phyloP scores from a whole-genome alignment of 2,888 invertebrate genomes.

The Mythimna lalbum region DNA sequence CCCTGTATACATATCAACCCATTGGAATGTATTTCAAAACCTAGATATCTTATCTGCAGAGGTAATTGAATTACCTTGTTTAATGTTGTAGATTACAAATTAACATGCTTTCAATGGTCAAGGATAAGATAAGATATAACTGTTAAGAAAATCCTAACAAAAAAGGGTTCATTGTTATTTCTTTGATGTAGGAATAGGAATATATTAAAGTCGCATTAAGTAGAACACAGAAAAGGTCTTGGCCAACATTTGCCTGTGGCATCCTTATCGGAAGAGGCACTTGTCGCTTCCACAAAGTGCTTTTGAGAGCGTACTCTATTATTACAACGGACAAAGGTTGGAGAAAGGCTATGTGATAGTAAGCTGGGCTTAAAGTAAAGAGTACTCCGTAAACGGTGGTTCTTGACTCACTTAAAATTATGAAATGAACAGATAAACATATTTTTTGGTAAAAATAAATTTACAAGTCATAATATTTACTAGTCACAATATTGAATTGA shows the following conservation, averaged over 20 bases:
- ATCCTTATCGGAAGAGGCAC: slow-evolving; percentile 74
- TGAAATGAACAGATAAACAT: slow-evolving; percentile 2
- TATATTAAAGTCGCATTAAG: slow-evolving; percentile 3
- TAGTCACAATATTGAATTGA: too few relatives aligned
- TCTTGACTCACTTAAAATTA: slow-evolving; percentile 22
- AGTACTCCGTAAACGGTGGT: slow-evolving; percentile 14
- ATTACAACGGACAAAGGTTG: slow-evolving; percentile 76
- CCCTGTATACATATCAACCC: neutral
- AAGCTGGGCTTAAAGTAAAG: slow-evolving; percentile 16
- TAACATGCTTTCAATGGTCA: slow-evolving; percentile 45
- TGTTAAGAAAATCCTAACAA: slow-evolving; percentile 10
- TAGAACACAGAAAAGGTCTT: slow-evolving; percentile 28
- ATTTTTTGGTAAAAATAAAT: too few relatives aligned
- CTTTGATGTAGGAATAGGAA: neutral
- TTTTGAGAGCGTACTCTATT: slow-evolving; percentile 73
- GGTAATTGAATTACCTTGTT: slow-evolving; percentile 33
- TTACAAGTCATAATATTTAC: too few relatives aligned
- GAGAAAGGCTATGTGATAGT: slow-evolving; percentile 35
- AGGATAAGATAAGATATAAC: slow-evolving; percentile 37
- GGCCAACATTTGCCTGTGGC: slow-evolving; percentile 45
- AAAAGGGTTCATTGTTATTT: slow-evolving; percentile 9
- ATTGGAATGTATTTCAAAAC: slow-evolving; percentile 29
- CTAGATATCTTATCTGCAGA: slow-evolving; percentile 50
- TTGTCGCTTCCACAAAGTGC: slow-evolving; percentile 79
- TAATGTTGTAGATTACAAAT: slow-evolving; percentile 40